Percentiles rank a stretch among this genome's conserved stretches.
These are phyloP conservation scores for Pammene aurita DNA, from an alignment of 2,888 invertebrate genomes.

Conservation along the genomic window DNA sequence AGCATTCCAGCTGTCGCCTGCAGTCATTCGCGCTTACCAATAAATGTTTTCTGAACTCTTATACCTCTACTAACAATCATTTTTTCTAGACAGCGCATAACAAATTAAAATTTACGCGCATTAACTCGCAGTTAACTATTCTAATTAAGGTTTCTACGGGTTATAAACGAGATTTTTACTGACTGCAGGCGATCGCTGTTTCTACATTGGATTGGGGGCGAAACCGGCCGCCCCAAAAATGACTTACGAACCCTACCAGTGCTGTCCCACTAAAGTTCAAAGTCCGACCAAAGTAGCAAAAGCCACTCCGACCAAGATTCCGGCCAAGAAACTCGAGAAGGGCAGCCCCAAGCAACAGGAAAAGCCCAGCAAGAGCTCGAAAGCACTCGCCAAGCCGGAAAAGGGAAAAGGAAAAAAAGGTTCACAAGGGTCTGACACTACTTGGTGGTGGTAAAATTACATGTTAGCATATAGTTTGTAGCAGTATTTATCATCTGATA, in stretches of 20 bases:
- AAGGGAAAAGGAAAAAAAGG: slow-evolving; percentile 89
- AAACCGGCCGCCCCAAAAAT: slow-evolving; percentile 89
- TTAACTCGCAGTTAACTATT: slow-evolving; percentile 78
- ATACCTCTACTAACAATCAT: slow-evolving; percentile 78
- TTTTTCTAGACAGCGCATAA: slow-evolving; percentile 78
- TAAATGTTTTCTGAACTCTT: slow-evolving; percentile 77
- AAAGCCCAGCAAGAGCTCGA: slow-evolving; percentile 74
- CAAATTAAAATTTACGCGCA: slow-evolving; percentile 74
- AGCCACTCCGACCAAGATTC: slow-evolving; percentile 86
- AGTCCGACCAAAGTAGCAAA: slow-evolving; percentile 91
- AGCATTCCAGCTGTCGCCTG: slow-evolving; percentile 84
- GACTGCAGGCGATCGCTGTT: slow-evolving; percentile 98
- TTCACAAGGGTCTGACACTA: slow-evolving; percentile 93
- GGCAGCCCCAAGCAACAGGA: slow-evolving; percentile 68
- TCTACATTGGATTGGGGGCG: slow-evolving; percentile 97
- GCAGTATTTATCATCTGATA: slow-evolving; percentile 59
- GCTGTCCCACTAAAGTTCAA: slow-evolving; percentile 93
- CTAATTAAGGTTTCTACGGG: slow-evolving; percentile 71
- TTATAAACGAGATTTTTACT: slow-evolving; percentile 92
- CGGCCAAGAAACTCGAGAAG: slow-evolving; percentile 78
- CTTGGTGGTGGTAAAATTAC: slow-evolving; percentile 89
- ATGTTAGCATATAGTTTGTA: slow-evolving; percentile 62
- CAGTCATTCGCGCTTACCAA: slow-evolving; percentile 85
- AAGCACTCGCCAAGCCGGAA: slow-evolving; percentile 82
- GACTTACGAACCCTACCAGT: slow-evolving; percentile 95